Evolutionary conservation across 1,140 invertebrate genomes (phyloP).

Genomic region (Aethina tumida): DNA sequence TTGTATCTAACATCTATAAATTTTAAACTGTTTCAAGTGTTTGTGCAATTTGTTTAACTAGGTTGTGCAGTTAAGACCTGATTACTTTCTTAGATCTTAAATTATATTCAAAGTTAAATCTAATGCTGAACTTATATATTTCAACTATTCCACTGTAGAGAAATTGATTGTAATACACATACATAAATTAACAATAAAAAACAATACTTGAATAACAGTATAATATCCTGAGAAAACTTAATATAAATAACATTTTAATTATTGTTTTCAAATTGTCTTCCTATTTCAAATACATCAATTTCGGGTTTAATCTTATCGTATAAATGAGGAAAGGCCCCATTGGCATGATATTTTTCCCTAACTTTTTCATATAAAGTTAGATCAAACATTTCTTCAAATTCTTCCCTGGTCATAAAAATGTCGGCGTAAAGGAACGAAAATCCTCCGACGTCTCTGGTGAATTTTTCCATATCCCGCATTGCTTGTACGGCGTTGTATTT

Average conservation of each 20-base stretch:
- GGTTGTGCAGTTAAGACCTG: no score
- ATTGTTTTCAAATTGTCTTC: slow-evolving; percentile 34
- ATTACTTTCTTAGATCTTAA: no score
- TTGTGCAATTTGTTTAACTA: no score
- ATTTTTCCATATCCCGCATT: slow-evolving; percentile 47
- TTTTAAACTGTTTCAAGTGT: no score
- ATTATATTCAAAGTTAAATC: no score
- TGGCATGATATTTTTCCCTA: slow-evolving; percentile 40
- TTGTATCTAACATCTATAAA: no score
- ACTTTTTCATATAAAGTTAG: slow-evolving; percentile 40
- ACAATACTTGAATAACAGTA: background rate
- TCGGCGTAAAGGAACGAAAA: slow-evolving; percentile 55
- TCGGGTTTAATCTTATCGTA: slow-evolving; percentile 54
- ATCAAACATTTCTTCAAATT: slow-evolving; percentile 48
- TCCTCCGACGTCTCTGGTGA: slow-evolving; percentile 43
- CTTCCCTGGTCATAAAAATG: slow-evolving; percentile 48
- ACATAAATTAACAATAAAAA: no score
- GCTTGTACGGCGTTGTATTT: slow-evolving; percentile 42
- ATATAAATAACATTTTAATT: slow-evolving; percentile 6
- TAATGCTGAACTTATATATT: no score
- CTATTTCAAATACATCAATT: slow-evolving; percentile 55
- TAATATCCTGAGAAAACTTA: background rate
- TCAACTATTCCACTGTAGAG: no score
- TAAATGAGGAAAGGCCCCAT: slow-evolving; percentile 42
- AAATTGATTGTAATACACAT: no score